phyloP scores from a whole-genome alignment of 2,888 invertebrate species.

The Drosophila paucipuncta region DNA sequence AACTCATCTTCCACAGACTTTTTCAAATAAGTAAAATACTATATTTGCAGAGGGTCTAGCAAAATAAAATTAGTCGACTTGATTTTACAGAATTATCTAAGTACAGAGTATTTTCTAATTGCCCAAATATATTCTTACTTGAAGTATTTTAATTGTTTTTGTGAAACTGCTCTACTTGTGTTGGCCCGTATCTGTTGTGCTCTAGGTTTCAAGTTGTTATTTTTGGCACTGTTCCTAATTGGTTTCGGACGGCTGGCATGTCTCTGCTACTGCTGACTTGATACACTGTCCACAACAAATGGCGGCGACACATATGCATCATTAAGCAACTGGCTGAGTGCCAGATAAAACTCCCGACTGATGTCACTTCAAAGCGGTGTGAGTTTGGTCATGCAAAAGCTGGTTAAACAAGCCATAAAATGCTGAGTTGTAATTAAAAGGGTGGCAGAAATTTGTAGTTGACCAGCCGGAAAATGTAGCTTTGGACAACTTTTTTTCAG shows the following conservation, averaged over 20 bases:
- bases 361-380: constrained; percentile 4
- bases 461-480: neutral
- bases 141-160: neutral
- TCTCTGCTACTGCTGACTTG: constrained; percentile 36
- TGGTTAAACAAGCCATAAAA: neutral
- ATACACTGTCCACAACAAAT: constrained; percentile 59
- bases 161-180: neutral
- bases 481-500: neutral
- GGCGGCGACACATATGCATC: constrained; percentile 72
- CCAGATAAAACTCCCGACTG: constrained; percentile 43
- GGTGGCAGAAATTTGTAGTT: neutral
- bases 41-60: too few relatives aligned
- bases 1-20: neutral
- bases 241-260: constrained; percentile 46
- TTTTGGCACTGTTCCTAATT: constrained; percentile 75
- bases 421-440: neutral
- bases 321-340: constrained; percentile 68
- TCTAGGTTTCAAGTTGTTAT: constrained; percentile 25
- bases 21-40: neutral
- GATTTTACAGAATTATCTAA: neutral
- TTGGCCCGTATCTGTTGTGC: neutral
- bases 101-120: neutral
- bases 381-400: neutral
- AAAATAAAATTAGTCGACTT: neutral
- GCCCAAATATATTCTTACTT: neutral